A percentile compares a stretch with the other conserved stretches of the same genome.
Evolutionary conservation across 2,113 vertebrate species (phyloP).

Genomic region (Sylvietta virens): DNA sequence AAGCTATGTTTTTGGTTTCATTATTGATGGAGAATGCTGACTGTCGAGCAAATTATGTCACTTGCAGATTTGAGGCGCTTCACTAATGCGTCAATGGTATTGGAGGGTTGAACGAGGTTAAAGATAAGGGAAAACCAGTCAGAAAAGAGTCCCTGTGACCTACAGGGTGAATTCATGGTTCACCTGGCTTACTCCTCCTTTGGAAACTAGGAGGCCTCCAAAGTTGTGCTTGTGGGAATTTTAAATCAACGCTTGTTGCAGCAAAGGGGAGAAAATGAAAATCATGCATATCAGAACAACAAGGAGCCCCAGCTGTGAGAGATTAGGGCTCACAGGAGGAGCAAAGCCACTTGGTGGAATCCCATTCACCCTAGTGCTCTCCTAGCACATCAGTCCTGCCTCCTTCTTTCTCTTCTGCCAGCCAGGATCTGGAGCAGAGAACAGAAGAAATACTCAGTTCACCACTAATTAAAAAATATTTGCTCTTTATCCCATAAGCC

Average conservation of each 20-base stretch:
- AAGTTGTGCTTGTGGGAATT: neutral
- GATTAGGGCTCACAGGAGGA: neutral
- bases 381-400: neutral
- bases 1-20: conserved; percentile 50
- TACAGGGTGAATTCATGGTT: neutral
- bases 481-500: neutral
- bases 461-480: neutral
- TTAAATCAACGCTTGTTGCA: neutral
- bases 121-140: neutral
- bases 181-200: neutral
- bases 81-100: neutral
- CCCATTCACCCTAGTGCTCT: accelerated
- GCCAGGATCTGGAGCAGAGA: neutral
- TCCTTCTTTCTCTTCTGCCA: neutral
- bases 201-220: neutral
- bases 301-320: neutral
- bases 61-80: neutral
- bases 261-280: neutral
- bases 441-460: neutral
- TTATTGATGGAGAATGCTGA: conserved; percentile 41
- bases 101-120: neutral
- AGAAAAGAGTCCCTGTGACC: neutral
- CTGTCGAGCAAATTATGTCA: neutral
- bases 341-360: neutral
- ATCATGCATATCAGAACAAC: neutral